Base-by-base conservation (phyloP, 2,113 vertebrate genomes). In the Emydura subglobosa region DNA sequence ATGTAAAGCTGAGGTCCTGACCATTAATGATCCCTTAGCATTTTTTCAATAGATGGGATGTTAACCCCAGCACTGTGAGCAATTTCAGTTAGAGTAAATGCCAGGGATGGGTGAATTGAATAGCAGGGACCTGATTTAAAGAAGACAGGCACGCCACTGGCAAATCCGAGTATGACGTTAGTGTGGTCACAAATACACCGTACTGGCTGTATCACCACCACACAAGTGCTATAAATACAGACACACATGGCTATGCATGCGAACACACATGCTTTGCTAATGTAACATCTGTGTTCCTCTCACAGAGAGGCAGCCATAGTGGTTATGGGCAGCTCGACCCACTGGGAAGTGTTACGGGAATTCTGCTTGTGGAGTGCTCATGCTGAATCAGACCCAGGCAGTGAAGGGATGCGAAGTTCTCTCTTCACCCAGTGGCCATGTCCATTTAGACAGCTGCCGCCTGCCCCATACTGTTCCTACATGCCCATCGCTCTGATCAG, bases 341-440 rank as follows among this genome's bases (percentile, higher is more conserved):
- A 3, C 24, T 34, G 14, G 65, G 29, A 29, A 19, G 76, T 4
- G 47, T 79, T 57, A 10, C 0, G 16, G 68, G 68, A 13, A 1
- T 1, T 47, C 44, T 86, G 83, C 42, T 1, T 0, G 1, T 3
- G 27, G 65, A 79, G 6, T 2, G 61, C 17, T 68, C 61, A 19
- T 8, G 61, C 34, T 68, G 61, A 17, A 19, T 68, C 4, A 31
- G 34, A 34, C 34, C 34, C 61, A n/a, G 61, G n/a, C 16, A 19
- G 61, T 17, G 7, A 0, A 25, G 53, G 81, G 68, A 47, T 65
- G 5, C 6, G 72, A 76, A 3, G 21, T 76, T 76, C 24, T 44
- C 68, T 42, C 68, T 12, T 44, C 42, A 12, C 42, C 39, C 72
- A 39, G 5, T 10, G 11, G 72, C 72, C 72, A 25, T 10, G 5